Conservation (phyloP, 1,140 invertebrate species). For the Leucophenga varia region DNA sequence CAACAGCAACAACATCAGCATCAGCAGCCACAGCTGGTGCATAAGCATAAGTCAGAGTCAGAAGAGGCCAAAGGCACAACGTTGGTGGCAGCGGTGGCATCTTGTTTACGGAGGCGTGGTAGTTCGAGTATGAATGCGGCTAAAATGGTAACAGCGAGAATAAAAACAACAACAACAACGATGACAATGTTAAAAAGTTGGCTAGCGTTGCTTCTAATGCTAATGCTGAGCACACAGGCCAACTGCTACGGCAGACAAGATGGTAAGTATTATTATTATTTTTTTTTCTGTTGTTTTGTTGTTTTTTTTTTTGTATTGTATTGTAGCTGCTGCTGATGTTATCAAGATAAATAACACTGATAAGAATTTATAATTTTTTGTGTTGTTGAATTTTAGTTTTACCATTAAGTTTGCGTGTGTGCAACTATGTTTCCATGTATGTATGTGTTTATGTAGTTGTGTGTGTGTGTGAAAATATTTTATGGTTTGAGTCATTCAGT, state of each 20-base stretch:
- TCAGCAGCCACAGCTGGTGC: no score
- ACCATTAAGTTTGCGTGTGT: no score
- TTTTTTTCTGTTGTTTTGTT: no score
- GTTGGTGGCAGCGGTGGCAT: no score
- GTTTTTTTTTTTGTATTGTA: no score
- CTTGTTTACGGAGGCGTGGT: not conserved
- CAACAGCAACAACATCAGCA: slow-evolving; percentile 13
- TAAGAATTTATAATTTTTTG: slow-evolving; percentile 51
- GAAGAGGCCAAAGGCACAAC: no score
- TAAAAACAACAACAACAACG: slow-evolving; percentile 5
- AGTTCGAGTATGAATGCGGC: not conserved
- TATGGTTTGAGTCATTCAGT: no score
- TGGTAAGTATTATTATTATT: slow-evolving; percentile 42
- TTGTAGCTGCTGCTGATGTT: no score
- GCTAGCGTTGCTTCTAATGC: slow-evolving; percentile 37
- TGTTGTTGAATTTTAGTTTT: no score
- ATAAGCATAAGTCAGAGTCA: not conserved
- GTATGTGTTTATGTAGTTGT: no score
- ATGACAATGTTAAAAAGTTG: slow-evolving; percentile 47
- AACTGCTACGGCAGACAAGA: slow-evolving; percentile 48
- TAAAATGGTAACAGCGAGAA: not conserved
- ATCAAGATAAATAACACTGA: slow-evolving; percentile 42
- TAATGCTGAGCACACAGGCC: slow-evolving; percentile 43
- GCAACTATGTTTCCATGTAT: no score
- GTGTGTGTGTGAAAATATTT: no score